A percentile compares a stretch with the other conserved stretches of the same genome.
phyloP scores from a whole-genome alignment of 2,888 invertebrate genomes.

The Sphaeridia pumilis region DNA sequence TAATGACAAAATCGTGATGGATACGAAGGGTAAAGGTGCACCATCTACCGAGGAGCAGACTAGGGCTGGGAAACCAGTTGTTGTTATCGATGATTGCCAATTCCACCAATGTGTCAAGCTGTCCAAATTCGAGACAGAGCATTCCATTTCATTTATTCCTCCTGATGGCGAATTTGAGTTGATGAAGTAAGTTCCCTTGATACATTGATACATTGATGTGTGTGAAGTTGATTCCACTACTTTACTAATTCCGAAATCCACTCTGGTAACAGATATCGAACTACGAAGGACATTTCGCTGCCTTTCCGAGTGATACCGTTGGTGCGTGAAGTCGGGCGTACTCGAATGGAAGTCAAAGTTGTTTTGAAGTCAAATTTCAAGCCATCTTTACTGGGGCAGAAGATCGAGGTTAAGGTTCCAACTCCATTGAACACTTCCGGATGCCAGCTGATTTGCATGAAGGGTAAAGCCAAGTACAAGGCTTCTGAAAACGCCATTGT shows the following conservation, averaged over 20 bases:
- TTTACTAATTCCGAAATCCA: neutral
- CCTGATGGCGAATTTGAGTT: slow-evolving; percentile 99
- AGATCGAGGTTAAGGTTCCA: slow-evolving; percentile 98
- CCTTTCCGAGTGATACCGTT: slow-evolving; percentile 99
- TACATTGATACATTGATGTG: no score
- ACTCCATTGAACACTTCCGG: slow-evolving; percentile 98
- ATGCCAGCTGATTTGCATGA: slow-evolving; percentile 95
- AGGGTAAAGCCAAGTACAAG: slow-evolving; percentile 99
- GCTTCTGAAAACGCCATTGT: slow-evolving; percentile 98
- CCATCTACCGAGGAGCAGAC: slow-evolving; percentile 60
- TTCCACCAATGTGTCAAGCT: slow-evolving; percentile 99
- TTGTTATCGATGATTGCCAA: slow-evolving; percentile 99
- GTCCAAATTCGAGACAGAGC: slow-evolving; percentile 99
- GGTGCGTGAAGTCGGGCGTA: slow-evolving; percentile 93
- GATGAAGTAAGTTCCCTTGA: slow-evolving; percentile 84
- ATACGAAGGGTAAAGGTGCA: slow-evolving; percentile 72
- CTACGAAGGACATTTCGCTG: slow-evolving; percentile 97
- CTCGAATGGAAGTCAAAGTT: slow-evolving; percentile 99
- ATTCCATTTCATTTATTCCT: slow-evolving; percentile 99
- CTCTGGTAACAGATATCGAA: slow-evolving; percentile 74
- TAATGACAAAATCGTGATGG: slow-evolving; percentile 99
- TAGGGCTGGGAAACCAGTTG: slow-evolving; percentile 90
- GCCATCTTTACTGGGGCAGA: slow-evolving; percentile 86
- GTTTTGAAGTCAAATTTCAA: slow-evolving; percentile 97
- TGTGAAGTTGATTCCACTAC: no score